phyloP scores from a whole-genome alignment of 2,113 vertebrate genomes.

The Galeopterus variegatus region DNA sequence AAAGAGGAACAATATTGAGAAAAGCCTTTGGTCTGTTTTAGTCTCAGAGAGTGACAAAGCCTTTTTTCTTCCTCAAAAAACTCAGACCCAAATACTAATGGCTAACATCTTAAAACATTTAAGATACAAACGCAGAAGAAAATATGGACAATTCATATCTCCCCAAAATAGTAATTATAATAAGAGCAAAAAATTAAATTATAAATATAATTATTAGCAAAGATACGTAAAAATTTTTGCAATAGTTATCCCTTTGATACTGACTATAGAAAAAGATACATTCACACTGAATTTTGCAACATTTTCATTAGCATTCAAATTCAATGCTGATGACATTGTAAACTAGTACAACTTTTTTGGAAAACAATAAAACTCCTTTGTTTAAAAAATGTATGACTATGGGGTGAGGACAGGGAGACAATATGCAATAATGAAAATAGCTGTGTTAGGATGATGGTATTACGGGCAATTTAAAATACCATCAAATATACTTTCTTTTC shows the following conservation, averaged over 20 bases:
- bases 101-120: background rate
- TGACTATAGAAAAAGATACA: background rate
- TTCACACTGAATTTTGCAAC: background rate
- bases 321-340: background rate
- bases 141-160: background rate
- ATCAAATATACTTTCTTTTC: background rate
- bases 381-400: slow-evolving; percentile 32
- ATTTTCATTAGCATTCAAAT: slow-evolving; percentile 14
- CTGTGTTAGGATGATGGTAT: background rate
- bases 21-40: background rate
- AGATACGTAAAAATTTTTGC: background rate
- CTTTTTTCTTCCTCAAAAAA: background rate
- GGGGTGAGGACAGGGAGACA: background rate
- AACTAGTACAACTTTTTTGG: background rate
- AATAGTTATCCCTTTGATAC: background rate
- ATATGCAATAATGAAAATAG: background rate
- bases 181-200: background rate
- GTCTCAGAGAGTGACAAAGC: background rate
- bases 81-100: background rate
- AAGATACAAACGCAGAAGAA: background rate
- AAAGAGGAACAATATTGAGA: background rate
- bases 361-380: slow-evolving; percentile 28
- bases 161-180: background rate
- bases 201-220: background rate
- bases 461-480: background rate